Evolutionary conservation across 2,797 vertebrate genomes (phyloP), one percentile per base, ranked within the genome.

Genomic region (Steatocranus sp.): DNA sequence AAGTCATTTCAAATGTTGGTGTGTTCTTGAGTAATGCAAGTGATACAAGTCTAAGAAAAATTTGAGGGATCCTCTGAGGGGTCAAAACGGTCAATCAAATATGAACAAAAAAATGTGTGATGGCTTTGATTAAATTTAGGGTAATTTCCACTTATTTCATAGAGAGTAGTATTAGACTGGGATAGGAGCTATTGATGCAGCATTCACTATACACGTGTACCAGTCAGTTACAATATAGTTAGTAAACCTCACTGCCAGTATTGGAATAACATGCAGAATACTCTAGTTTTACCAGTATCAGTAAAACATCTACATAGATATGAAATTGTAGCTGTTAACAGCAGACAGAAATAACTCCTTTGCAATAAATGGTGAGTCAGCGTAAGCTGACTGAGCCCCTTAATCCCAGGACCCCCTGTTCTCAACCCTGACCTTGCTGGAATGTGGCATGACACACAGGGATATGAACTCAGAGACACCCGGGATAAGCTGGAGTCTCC

Each of bases 361-460:
- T 76, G 76, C 51, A 79, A 78, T 87, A 79, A 87, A 73, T 68
- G 74, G 25, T 78, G 63, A 85, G 76, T 80, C 76, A 76, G 83
- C 70, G 84, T 77, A 85, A 75, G 49, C 32, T 79, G 53, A 46
- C 80, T 75, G 53, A 91, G 83, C 86, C 78, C 48, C 79, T 82
- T 75, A 81, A 86, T 74, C 87, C 75, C 32, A 12, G 79, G 84
- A 82, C 86, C 89, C 77, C 61, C 50, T 48, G 18, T 27, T 54
- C 50, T 92, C 83, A 92, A 91, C 94, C 89, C 91, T 96, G 96
- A 96, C 96, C 95, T 95, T 91, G 82, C 75, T 80, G 95, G 95
- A 93, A 96, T 96, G 95, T 95, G 90, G 88, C 91, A 92, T 93
- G 90, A 84, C 91, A 93, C 83, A 84, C 88, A 66, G 84, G 78